Conservation (phyloP, 2,797 vertebrate species). For the Sebastes hopkinsi region DNA sequence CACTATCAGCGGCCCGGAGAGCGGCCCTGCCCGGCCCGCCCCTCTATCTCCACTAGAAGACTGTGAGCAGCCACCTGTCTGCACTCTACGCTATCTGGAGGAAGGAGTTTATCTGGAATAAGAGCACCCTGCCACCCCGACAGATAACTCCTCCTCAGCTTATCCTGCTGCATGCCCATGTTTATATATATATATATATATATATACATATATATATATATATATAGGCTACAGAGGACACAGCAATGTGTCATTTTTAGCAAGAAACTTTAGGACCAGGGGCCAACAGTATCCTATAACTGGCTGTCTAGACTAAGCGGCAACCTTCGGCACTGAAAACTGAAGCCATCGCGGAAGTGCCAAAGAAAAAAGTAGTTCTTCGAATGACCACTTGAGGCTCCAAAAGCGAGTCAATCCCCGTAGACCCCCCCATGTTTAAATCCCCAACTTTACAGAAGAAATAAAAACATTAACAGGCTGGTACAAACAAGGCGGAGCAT, state of each 20-base stretch:
- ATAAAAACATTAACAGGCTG: no score
- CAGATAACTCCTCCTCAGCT: constrained; percentile 58
- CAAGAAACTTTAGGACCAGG: not conserved
- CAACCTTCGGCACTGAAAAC: no score
- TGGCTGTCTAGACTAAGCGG: not conserved
- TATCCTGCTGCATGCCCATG: constrained; percentile 37
- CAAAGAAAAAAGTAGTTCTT: no score
- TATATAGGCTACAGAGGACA: not conserved
- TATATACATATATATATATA: no score
- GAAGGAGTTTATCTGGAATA: constrained; percentile 47
- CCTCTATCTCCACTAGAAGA: constrained; percentile 42
- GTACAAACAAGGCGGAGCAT: no score
- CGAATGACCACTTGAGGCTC: no score
- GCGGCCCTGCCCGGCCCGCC: constrained; percentile 14
- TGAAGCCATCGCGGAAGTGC: no score
- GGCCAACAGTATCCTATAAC: not conserved
- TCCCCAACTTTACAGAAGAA: no score
- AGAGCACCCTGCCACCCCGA: constrained; percentile 28
- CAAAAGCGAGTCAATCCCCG: no score
- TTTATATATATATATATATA: not conserved
- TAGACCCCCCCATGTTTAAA: no score
- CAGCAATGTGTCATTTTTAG: constrained; percentile 1
- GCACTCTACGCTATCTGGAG: constrained; percentile 28
- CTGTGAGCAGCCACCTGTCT: constrained; percentile 55
- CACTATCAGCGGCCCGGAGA: constrained; percentile 41